phyloP scores from a whole-genome alignment of 1,140 invertebrate genomes.

The Bombus ignitus region DNA sequence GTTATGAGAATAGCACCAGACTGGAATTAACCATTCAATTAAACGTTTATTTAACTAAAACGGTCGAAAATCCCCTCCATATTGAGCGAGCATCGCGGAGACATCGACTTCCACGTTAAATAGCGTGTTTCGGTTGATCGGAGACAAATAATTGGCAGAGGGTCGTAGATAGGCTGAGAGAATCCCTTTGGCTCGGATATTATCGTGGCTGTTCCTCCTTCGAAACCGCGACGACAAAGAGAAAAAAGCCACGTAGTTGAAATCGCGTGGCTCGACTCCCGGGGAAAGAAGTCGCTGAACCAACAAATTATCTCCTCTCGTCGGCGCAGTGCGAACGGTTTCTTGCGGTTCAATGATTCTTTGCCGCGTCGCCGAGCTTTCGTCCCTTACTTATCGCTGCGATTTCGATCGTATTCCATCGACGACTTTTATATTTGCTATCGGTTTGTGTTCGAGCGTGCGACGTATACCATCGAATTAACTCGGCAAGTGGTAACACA shows the following conservation, averaged over 20 bases:
- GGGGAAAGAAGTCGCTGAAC: conserved; percentile 57
- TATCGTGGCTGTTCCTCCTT: conserved; percentile 13
- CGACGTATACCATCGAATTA: neutral
- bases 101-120: conserved; percentile 45
- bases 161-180: neutral
- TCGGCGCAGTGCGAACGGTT: conserved; percentile 34
- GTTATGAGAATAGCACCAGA: too few relatives aligned
- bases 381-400: neutral
- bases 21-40: neutral
- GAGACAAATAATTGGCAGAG: conserved; percentile 60
- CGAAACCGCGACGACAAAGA: conserved; percentile 24
- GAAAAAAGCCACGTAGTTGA: conserved; percentile 31
- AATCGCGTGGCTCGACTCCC: conserved; percentile 35
- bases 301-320: conserved; percentile 65
- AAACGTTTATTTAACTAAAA: neutral
- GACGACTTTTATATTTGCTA: conserved; percentile 37
- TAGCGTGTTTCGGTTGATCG: conserved; percentile 34
- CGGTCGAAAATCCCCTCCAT: neutral
- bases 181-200: conserved; percentile 45
- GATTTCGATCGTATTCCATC: conserved; percentile 38
- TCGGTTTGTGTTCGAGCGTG: neutral
- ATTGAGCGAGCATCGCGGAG: too few relatives aligned
- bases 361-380: conserved; percentile 51
- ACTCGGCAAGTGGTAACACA: neutral
- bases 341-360: conserved; percentile 42